These are phyloP conservation scores for Baccha elongata DNA, from an alignment of 2,888 invertebrate genomes.

Conservation along the genomic window DNA sequence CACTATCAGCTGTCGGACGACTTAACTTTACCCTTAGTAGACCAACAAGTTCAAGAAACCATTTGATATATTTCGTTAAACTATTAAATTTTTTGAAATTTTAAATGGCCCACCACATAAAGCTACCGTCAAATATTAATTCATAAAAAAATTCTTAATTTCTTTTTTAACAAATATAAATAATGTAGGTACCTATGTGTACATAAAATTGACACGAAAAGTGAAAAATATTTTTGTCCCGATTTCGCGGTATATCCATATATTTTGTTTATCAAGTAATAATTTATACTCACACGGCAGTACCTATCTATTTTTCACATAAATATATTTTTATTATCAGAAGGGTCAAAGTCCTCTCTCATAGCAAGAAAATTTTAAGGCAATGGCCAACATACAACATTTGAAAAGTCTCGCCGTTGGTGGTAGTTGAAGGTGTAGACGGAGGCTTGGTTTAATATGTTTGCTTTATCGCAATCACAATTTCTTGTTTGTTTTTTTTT, in stretches of 20 bases:
- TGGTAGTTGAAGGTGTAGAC: slow-evolving; percentile 36
- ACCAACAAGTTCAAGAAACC: too few species aligned
- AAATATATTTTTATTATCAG: slow-evolving; percentile 40
- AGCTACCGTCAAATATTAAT: too few species aligned
- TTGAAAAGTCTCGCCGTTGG: background rate
- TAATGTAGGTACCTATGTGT: too few species aligned
- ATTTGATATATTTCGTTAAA: too few species aligned
- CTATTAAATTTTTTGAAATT: too few species aligned
- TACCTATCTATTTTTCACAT: slow-evolving; percentile 29
- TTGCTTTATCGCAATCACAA: slow-evolving; percentile 45
- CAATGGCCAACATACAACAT: too few species aligned
- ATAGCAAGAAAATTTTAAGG: slow-evolving; percentile 21
- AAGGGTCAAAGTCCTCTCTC: slow-evolving; percentile 64
- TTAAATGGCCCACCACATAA: too few species aligned
- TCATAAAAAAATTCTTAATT: too few species aligned
- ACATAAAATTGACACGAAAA: background rate
- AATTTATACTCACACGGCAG: slow-evolving; percentile 5
- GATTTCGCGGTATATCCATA: background rate
- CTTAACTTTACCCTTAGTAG: too few species aligned
- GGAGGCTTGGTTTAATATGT: slow-evolving; percentile 57
- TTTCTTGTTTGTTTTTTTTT: slow-evolving; percentile 4
- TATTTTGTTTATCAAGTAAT: slow-evolving; percentile 21
- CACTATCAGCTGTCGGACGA: too few species aligned
- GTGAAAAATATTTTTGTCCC: background rate
- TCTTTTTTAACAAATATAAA: too few species aligned